Base-by-base conservation (phyloP, 2,113 vertebrate genomes). In the Neolamprologus toae region DNA sequence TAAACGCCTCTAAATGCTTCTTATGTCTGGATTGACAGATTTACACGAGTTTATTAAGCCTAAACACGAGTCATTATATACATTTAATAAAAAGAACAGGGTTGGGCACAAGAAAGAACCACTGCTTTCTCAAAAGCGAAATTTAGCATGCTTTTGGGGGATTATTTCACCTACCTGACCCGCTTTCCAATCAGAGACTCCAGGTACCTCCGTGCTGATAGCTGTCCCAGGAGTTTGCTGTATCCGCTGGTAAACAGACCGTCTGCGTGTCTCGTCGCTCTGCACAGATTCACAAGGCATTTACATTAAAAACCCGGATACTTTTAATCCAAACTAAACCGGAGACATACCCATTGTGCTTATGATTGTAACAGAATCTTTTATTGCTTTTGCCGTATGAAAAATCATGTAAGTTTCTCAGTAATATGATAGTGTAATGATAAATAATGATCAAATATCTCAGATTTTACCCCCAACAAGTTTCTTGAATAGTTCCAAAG, bases 151-250 rank as follows among this genome's bases (percentile, higher is more conserved):
- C 3, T 47, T 54, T 40, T 37, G 3, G 3, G 9, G 23, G 3
- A 21, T 4, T 49, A 26, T 54, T 14, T 13, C 47, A 86, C 95
- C 95, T 96, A 99, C 99, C 98, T 97, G 95, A 98, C 96, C 89
- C 97, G 96, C 94, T 99, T 99, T 89, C 98, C 98, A 94, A 99
- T 97, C 95, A 98, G 95, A 79, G 98, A 98, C 92, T 99, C 98
- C 94, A 99, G 96, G 92, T 99, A 99, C 90, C 97, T 97, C 94
- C 97, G 97, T 89, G 97, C 98, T 91, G 98, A 98, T 23, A 98
- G 92, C 94, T 98, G 98, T 68, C 98, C 97, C 93, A 99, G 96
- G 87, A 99, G 97, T 96, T 97, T 98, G 91, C 98, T 99, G 93
- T 97, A 99, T 90, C 97, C 98, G 90, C 95, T 98, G 94, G 98